Evolutionary conservation across 2,113 vertebrate species (phyloP), one percentile per base, ranked within the genome.

Genomic region (Tor tambroides): DNA sequence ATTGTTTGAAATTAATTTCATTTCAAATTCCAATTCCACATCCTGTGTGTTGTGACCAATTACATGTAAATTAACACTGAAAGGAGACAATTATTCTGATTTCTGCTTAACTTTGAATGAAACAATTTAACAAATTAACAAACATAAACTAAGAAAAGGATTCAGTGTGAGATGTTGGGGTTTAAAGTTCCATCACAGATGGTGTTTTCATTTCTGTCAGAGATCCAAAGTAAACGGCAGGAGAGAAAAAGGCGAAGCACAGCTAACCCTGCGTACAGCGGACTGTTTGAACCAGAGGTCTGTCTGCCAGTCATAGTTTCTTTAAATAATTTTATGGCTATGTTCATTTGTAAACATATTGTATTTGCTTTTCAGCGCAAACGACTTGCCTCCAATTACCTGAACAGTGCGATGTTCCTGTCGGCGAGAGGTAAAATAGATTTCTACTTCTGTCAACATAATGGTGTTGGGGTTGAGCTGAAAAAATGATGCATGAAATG

Each of bases 231-330:
- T 91, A 99, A 96, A 92, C 95, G 98, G 6, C 98, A 99, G 87
- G 98, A 99, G 94, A 96, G 98, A 88, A 99, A 99, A 94, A 95
- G 98, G 84, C 94, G 98, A 81, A 99, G 97, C 94, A 99, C 98
- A 1, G 98, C 98, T 28, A 99, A 98, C 89, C 98, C 98, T 0
- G 95, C 97, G 77, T 99, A 99, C 93, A 99, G 98, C 80, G 96
- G 97, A 91, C 94, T 98, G 92, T 94, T 98, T 59, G 98, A 99
- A 88, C 96, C 98, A 0, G 98, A 99, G 97, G 98, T 99, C 49
- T 23, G 82, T 74, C 67, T 56, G 35, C n/a, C n/a, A 12, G 14
- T 21, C 26, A 26, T 5, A 19, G 30, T 30, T 51, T 2, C 46
- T 78, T 54, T 41, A 72, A 41, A 72, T 23, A 41, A 76, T 28